Conservation (phyloP, 2,797 vertebrate genomes). For the Meda fulgida region DNA sequence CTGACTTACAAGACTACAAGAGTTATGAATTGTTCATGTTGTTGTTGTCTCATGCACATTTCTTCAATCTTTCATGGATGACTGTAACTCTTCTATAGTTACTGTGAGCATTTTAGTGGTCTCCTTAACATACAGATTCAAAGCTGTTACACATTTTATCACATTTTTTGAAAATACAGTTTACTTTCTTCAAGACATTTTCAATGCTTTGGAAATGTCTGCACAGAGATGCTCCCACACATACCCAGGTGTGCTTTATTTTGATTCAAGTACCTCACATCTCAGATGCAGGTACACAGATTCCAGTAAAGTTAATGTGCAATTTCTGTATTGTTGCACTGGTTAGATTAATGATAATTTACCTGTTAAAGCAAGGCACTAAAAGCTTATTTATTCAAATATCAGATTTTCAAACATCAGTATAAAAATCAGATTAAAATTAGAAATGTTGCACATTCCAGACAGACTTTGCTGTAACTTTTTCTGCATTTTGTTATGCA, state of each 20-base stretch:
- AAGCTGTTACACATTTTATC: neutral
- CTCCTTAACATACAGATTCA: neutral
- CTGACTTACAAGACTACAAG: neutral
- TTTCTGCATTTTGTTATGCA: neutral
- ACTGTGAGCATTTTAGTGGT: neutral
- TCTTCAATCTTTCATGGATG: constrained; percentile 17
- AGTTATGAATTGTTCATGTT: constrained; percentile 17
- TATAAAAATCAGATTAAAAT: neutral
- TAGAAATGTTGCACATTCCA: neutral
- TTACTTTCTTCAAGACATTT: neutral
- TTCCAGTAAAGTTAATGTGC: neutral
- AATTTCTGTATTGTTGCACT: neutral
- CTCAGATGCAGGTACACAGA: neutral
- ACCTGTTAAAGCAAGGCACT: neutral
- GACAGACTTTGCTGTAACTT: neutral
- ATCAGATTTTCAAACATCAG: neutral
- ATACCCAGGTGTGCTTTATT: constrained; percentile 6
- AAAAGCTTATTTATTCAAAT: neutral
- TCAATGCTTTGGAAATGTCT: constrained; percentile 15
- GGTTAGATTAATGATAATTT: neutral
- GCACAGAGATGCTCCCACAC: constrained; percentile 29
- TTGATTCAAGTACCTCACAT: neutral
- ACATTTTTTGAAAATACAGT: neutral
- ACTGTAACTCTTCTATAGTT: constrained; percentile 7
- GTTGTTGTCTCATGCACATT: constrained; percentile 15